Conservation (phyloP, 2,797 vertebrate genomes). For the Scarus forsteni region DNA sequence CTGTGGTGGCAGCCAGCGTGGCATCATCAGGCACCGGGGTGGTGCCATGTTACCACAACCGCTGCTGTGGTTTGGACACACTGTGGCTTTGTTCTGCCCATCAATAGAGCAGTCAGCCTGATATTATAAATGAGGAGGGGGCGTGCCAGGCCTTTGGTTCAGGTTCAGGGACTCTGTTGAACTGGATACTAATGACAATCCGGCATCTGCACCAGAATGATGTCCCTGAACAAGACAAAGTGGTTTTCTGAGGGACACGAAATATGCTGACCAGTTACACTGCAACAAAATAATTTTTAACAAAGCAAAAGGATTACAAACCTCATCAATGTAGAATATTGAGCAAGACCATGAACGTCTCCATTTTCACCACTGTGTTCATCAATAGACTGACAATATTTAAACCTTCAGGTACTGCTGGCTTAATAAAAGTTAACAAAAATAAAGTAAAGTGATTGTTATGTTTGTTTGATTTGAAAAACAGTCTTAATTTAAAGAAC, state of each 20-base stretch:
- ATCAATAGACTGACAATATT: too few species aligned
- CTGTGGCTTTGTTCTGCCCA: slow-evolving; percentile 76
- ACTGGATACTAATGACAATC: slow-evolving; percentile 58
- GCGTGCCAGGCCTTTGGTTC: slow-evolving; percentile 55
- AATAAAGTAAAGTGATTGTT: too few species aligned
- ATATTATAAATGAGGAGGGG: slow-evolving; percentile 76
- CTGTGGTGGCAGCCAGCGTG: slow-evolving; percentile 76
- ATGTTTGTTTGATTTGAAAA: too few species aligned
- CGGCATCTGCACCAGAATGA: slow-evolving; percentile 25
- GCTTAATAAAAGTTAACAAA: too few species aligned
- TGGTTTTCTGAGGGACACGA: slow-evolving; percentile 1
- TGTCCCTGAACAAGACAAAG: slow-evolving; percentile 25
- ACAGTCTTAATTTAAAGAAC: too few species aligned
- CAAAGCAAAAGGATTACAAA: background rate
- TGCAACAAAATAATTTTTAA: background rate
- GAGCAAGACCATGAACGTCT: too few species aligned
- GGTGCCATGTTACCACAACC: slow-evolving; percentile 72
- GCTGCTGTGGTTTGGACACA: slow-evolving; percentile 74
- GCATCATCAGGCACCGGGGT: slow-evolving; percentile 76
- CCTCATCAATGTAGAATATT: too few species aligned
- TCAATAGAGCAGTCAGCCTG: slow-evolving; percentile 79
- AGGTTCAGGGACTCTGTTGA: slow-evolving; percentile 55
- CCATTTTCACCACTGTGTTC: too few species aligned
- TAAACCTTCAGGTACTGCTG: too few species aligned
- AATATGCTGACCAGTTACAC: background rate